Percentiles rank a stretch among this genome's conserved stretches.
These are phyloP conservation scores for Teleiodes luculella DNA, from an alignment of 2,888 invertebrate species.

Conservation along the genomic window DNA sequence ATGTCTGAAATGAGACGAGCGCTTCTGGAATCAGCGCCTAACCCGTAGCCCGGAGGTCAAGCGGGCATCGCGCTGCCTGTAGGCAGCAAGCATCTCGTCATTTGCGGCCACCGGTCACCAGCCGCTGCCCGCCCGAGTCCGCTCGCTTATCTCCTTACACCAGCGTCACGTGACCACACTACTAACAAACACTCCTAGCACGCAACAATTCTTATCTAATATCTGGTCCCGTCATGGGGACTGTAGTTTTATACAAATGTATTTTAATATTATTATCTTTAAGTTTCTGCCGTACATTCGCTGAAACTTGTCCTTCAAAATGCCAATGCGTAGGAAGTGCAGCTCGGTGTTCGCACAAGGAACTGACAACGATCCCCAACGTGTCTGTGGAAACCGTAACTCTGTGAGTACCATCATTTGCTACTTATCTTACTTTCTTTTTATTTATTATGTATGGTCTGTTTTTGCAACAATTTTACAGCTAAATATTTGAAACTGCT, in stretches of 20 bases:
- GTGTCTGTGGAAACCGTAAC: constrained; percentile 52
- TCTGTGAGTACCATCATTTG: constrained; percentile 48
- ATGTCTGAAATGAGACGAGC: too few species aligned
- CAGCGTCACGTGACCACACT: too few species aligned
- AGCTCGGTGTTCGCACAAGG: constrained; percentile 54
- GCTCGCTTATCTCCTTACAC: too few species aligned
- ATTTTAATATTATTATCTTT: constrained; percentile 42
- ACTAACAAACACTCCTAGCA: not conserved
- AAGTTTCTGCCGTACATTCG: constrained; percentile 23
- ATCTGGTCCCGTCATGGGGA: not conserved
- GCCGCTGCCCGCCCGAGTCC: too few species aligned
- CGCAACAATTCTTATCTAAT: not conserved
- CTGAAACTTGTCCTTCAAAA: constrained; percentile 50
- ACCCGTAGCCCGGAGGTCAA: too few species aligned
- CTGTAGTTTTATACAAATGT: constrained; percentile 32
- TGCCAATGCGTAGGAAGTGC: constrained; percentile 53
- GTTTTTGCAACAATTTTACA: not conserved
- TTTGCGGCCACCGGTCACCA: too few species aligned
- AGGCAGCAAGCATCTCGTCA: too few species aligned
- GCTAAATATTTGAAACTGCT: not conserved
- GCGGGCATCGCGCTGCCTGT: too few species aligned
- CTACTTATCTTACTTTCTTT: not conserved
- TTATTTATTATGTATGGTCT: too few species aligned
- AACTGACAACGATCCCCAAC: constrained; percentile 48
- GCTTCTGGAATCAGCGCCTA: too few species aligned